Evolutionary conservation across 2,888 invertebrate genomes (phyloP), one percentile per base, ranked within the genome.

Genomic region (Hymenopus coronatus): DNA sequence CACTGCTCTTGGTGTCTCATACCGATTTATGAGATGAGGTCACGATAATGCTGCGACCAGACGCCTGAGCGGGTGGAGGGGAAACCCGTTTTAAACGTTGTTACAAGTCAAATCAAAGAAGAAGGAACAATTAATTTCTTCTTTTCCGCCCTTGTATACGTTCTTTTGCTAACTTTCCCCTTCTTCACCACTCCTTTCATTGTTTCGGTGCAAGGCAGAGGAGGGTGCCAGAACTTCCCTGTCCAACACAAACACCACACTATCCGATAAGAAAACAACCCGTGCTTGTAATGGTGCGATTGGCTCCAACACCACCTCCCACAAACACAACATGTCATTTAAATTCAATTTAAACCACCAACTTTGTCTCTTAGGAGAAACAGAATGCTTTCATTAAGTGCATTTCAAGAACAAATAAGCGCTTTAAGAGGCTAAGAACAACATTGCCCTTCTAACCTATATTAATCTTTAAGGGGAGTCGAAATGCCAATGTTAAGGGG

Each of bases 191-290:
- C 83, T 30, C 89, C 81, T 70, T 89, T 87, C 89, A 89, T 87
- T 89, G 89, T 89, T 87, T 89, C 84, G 86, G 88, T 86, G 28
- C 85, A 40, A 86, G 89, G 83, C 89, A 84, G 87, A 82, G 89
- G 40, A 89, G 87, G 89, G 89, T 87, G 84, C 87, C 85, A 83
- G 89, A 28, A 33, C 40, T 27, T 28, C 81, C 40, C 33, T 81
- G 82, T 82, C 86, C 8, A 12, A 54, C n/a, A 46, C 14, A 28
- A 28, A 27, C 83, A 27, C 40, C 46, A 82, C 40, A 70, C 54
- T 70, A 70, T 70, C 20, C 54, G 54, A 70, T 70, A 70, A 70
- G 54, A 70, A 70, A 70, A 70, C 54, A 70, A 70, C 54, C 54
- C 54, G 54, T 70, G 54, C 25, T 70, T 70, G 54, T 70, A 70